Evolutionary conservation across 2,113 vertebrate species (phyloP), one percentile per base, ranked within the genome.

Genomic region (Manacus vitellinus): DNA sequence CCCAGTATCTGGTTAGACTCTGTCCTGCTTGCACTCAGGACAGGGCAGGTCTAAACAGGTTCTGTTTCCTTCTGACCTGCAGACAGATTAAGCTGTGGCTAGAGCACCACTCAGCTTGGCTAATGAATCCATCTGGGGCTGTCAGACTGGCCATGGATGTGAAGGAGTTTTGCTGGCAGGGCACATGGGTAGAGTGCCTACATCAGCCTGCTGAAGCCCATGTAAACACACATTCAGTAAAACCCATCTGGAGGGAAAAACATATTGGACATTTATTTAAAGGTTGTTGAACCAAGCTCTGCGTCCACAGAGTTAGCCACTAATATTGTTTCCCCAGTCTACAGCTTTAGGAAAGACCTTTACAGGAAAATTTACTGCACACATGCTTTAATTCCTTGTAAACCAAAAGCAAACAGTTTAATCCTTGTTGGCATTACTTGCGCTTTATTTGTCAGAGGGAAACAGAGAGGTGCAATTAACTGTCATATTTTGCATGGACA

Each of bases 351-450:
- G 73, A 88, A 94, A 94, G 85, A 93, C 88, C 88, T 94, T 97
- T 96, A 87, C 3, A 21, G 75, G 82, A 66, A 97, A 97, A 96
- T 94, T 96, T 97, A 85, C 91, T 92, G 66, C 90, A 77, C 59
- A 88, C 43, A 37, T 9, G 30, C 81, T 95, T 80, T 97, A 97
- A 97, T 96, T 96, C 97, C 94, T 93, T 97, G 95, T 97, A 97
- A 97, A 97, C 92, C 93, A 77, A 95, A 96, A 94, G 85, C 95
- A 97, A 97, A 97, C 87, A 94, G 33, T 92, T 97, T 97, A 96
- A 97, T 97, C 97, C 89, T 79, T 35, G 49, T 70, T 92, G 83
- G 83, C 83, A 91, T 94, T 95, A 85, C 80, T 92, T 80, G 47
- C 3, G 33, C 85, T 96, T 90, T 97, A 85, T 96, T 97, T 97